A percentile compares a stretch with the other conserved stretches of the same genome.
phyloP scores from a whole-genome alignment of 2,888 invertebrate genomes.

The Xestia xanthographa region DNA sequence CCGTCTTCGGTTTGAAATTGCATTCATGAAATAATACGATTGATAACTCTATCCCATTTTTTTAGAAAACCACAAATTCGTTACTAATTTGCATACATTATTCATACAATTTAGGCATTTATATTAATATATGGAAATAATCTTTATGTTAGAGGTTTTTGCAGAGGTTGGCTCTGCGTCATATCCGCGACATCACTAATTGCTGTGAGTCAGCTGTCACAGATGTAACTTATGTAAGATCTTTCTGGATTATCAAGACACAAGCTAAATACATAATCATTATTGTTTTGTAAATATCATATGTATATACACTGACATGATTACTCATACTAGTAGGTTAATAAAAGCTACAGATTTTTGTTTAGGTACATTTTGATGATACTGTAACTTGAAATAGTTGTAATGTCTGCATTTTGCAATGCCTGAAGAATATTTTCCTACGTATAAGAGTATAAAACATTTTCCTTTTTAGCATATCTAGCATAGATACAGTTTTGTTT shows the following conservation, averaged over 20 bases:
- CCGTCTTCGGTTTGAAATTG: constrained; percentile 14
- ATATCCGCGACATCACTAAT: constrained; percentile 70
- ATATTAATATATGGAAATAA: constrained; percentile 30
- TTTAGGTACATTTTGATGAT: too few species aligned
- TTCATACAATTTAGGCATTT: constrained; percentile 26
- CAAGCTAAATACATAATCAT: constrained; percentile 29
- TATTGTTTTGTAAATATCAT: constrained; percentile 25
- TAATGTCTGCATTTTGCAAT: neutral
- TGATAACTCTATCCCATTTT: constrained; percentile 16
- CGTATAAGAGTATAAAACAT: neutral
- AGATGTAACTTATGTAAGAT: constrained; percentile 49
- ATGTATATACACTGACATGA: constrained; percentile 6
- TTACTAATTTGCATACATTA: neutral
- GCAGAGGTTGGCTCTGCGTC: constrained; percentile 65
- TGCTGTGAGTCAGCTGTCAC: constrained; percentile 68
- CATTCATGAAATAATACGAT: constrained; percentile 20
- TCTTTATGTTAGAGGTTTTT: constrained; percentile 37
- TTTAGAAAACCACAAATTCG: neutral
- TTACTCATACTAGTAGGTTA: constrained; percentile 26
- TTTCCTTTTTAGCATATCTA: neutral
- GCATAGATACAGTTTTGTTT: too few species aligned
- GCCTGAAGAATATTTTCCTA: neutral
- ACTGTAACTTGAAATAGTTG: neutral
- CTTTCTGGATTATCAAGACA: constrained; percentile 42
- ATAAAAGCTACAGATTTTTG: neutral